Evolutionary conservation across 1,140 invertebrate species (phyloP).

Genomic region (Aphis gossypii): DNA sequence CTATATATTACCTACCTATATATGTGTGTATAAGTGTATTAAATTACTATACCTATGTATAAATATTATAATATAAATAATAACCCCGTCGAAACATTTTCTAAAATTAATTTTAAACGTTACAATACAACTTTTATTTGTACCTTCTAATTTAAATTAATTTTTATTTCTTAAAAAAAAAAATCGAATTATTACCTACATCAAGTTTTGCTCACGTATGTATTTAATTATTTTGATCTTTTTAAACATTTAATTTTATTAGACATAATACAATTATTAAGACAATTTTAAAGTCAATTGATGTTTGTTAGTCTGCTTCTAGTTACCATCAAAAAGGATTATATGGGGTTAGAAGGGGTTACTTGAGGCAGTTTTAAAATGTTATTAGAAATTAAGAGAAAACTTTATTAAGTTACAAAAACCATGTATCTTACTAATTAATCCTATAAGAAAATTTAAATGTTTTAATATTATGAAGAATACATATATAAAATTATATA

Average conservation of each 20-base stretch:
- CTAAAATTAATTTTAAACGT: neutral
- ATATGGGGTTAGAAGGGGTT: neutral
- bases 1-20: neutral
- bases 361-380: neutral
- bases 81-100: neutral
- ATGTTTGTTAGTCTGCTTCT: neutral
- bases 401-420: neutral
- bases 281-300: neutral
- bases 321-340: neutral
- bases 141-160: neutral
- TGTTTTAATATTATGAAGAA: neutral
- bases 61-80: neutral
- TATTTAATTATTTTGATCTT: neutral
- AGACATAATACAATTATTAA: neutral
- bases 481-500: neutral
- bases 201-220: neutral
- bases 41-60: neutral
- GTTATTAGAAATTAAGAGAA: neutral
- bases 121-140: neutral
- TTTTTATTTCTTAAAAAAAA: neutral
- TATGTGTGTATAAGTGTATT: neutral
- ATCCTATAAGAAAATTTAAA: slow-evolving; percentile 3
- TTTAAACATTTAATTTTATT: neutral
- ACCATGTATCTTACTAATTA: neutral
- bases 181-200: slow-evolving; percentile 15